Evolutionary conservation across 1,140 invertebrate genomes (phyloP).

Genomic region (Cataglyphis hispanica): DNA sequence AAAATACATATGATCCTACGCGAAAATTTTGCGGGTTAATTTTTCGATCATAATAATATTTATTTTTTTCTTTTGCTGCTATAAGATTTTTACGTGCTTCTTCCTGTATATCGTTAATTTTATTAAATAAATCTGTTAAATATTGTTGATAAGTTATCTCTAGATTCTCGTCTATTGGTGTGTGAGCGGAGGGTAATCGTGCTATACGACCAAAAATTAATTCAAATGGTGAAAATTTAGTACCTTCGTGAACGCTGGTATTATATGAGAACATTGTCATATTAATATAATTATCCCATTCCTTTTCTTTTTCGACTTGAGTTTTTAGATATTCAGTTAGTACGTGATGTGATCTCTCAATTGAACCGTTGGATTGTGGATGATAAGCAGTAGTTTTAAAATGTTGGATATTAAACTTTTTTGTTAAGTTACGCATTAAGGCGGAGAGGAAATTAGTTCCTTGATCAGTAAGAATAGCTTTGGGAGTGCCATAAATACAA

Average conservation of each 20-base stretch:
- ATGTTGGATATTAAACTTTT: not conserved
- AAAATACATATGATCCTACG: not conserved
- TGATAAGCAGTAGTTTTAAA: conserved; percentile 9
- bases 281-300: too few relatives aligned
- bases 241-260: not conserved
- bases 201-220: not conserved
- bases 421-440: not conserved
- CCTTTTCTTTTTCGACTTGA: too few relatives aligned
- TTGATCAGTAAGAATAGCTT: conserved; percentile 7
- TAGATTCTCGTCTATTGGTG: too few relatives aligned
- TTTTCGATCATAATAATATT: conserved; percentile 65
- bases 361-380: conserved; percentile 57
- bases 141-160: not conserved
- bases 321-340: too few relatives aligned
- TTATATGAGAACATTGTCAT: not conserved
- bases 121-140: not conserved
- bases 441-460: not conserved
- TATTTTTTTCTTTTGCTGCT: conserved; percentile 48
- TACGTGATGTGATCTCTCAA: conserved; percentile 72
- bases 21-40: conserved; percentile 33
- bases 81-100: conserved; percentile 43
- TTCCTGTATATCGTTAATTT: conserved; percentile 36
- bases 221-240: not conserved
- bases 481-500: not conserved
- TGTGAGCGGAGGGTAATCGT: not conserved